Conservation (phyloP, 2,888 invertebrate species). For the Drosophila heteroneura region DNA sequence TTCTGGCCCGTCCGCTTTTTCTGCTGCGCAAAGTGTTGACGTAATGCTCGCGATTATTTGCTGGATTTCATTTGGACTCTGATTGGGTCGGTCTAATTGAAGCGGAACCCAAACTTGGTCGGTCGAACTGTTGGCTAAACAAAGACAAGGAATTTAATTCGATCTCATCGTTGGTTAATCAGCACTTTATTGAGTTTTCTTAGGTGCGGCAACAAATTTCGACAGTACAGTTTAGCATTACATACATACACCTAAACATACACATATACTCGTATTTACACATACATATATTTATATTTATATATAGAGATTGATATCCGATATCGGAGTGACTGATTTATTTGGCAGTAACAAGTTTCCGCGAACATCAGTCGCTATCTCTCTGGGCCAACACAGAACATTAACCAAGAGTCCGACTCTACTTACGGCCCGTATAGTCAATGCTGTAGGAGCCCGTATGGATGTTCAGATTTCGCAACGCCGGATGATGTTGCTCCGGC, state of each 20-base stretch:
- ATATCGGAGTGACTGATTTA: conserved; percentile 75
- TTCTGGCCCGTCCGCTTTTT: conserved; percentile 42
- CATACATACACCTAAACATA: conserved; percentile 39
- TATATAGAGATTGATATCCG: conserved; percentile 43
- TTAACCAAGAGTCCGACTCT: conserved; percentile 26
- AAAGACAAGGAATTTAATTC: conserved; percentile 27
- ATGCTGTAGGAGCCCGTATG: conserved; percentile 92
- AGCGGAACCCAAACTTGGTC: conserved; percentile 64
- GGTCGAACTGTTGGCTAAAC: conserved; percentile 1
- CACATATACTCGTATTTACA: conserved; percentile 35
- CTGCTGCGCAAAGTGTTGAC: conserved; percentile 57
- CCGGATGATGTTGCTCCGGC: conserved; percentile 90
- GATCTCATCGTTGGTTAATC: conserved; percentile 43
- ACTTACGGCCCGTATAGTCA: conserved; percentile 88
- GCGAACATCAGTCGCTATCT: conserved; percentile 73
- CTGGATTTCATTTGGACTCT: conserved; percentile 41
- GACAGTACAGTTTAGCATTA: conserved; percentile 18
- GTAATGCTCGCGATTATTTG: conserved; percentile 66
- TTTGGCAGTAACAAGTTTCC: conserved; percentile 75
- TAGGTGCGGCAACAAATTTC: conserved; percentile 31
- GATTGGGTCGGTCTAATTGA: conserved; percentile 61
- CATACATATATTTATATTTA: conserved; percentile 32
- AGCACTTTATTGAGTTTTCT: conserved; percentile 47
- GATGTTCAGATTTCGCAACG: conserved; percentile 89
- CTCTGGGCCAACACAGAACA: conserved; percentile 41